Percentiles rank a stretch among this genome's conserved stretches.
phyloP scores from a whole-genome alignment of 2,113 vertebrate species.

The Ahaetulla prasina region DNA sequence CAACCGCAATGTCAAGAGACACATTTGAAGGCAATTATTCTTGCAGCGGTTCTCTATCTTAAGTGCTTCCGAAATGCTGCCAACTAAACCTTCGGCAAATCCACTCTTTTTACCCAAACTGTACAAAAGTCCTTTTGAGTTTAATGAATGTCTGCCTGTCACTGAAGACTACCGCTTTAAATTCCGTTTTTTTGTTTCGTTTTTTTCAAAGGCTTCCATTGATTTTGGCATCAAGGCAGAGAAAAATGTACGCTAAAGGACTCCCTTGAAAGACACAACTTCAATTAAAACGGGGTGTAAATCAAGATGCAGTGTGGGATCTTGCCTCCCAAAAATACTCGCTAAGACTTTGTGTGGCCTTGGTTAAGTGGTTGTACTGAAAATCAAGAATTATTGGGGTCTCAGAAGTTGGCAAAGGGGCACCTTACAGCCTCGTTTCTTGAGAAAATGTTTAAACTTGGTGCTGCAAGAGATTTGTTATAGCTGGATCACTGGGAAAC shows the following conservation, averaged over 20 bases:
- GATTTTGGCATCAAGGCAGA: constrained; percentile 9
- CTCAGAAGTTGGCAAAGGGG: neutral
- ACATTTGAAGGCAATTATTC: constrained; percentile 18
- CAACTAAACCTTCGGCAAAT: constrained; percentile 13
- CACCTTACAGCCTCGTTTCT: neutral
- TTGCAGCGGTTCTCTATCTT: constrained; percentile 30
- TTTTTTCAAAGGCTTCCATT: neutral
- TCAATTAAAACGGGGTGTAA: neutral
- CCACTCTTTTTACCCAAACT: constrained; percentile 38
- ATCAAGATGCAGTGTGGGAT: neutral
- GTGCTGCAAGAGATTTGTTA: neutral
- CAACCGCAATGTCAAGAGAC: constrained; percentile 35
- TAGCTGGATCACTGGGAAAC: neutral
- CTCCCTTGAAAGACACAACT: neutral
- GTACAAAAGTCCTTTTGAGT: constrained; percentile 7
- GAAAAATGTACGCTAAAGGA: neutral
- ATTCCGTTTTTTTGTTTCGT: neutral
- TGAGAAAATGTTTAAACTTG: neutral
- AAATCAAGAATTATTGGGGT: neutral
- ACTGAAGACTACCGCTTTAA: constrained; percentile 12
- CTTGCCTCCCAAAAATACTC: neutral
- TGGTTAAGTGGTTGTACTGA: neutral
- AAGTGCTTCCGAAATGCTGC: constrained; percentile 38
- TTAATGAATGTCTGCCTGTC: constrained; percentile 3
- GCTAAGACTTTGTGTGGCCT: neutral